Evolutionary conservation across 2,797 vertebrate genomes (phyloP), one percentile per base, ranked within the genome.

Genomic region (Sylvilagus floridanus): DNA sequence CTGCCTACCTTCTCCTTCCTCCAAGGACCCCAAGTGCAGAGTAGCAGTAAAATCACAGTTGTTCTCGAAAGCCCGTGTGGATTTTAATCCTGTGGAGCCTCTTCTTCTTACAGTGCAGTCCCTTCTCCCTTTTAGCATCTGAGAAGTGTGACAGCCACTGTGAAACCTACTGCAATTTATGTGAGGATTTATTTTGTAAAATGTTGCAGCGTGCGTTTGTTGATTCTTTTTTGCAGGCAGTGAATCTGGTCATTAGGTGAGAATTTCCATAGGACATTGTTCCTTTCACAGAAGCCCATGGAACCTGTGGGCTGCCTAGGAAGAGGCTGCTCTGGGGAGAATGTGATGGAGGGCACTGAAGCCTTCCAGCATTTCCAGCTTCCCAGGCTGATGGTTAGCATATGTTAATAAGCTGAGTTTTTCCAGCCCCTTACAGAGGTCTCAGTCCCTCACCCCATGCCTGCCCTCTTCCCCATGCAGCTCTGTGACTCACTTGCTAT

Each of bases 341-440:
- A 90, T 83, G 19, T 37, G 87, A 60, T 52, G 73, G 63, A 57
- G 92, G 24, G 79, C 75, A 17, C 42, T 54, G 60, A 81, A 92
- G 28, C 75, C 85, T 84, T 88, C 62, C 17, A 84, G 75, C 62
- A 72, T 88, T 76, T 11, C 0, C 42, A 47, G 42, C 42, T 47
- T 47, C 42, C 42, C 42, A 47, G 66, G 47, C 7, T 93, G 77
- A 84, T 88, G 90, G 66, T 96, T 96, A 94, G 60, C 68, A n/a
- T 88, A 76, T 86, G 90, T 93, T 95, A 92, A 94, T 85, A 84
- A 88, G 76, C 69, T 62, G 71, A 68, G 63, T 16, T 35, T 87
- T 77, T 17, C 9, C n/a, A 60, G n/a, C 32, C 7, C 26, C 90
- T 92, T 84, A 84, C 57, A 68, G 88, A 93, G 42, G 71, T 65